Evolutionary conservation across 2,888 invertebrate species (phyloP), one percentile per base, ranked within the genome.

Genomic region (Cabera pusaria): DNA sequence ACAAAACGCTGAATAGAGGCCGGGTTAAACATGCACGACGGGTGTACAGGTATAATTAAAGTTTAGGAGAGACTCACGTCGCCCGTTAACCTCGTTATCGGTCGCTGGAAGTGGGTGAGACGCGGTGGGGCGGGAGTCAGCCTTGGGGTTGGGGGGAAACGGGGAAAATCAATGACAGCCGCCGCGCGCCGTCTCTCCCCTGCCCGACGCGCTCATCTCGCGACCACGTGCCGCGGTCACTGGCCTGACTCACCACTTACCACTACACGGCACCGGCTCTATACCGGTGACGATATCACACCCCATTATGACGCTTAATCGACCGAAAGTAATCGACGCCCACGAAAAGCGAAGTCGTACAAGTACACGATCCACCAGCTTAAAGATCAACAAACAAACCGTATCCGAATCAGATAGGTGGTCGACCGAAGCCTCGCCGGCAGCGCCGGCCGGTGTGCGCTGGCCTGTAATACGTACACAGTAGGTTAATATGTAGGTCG

Each of bases 81-180:
- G 88, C 88, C 86, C 86, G 87, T 88, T 88, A 88, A 88, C 88
- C 88, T 88, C 87, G 88, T 88, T 88, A 88, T 88, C 87, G 86
- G 86, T 86, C 84, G 86, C 82, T 86, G 82, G 86, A 86, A 86
- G 86, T 86, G 87, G 87, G 87, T 86, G 86, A 86, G 86, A 86
- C 86, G 86, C 80, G 82, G 83, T 67, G 80, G 79, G 78, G 75
- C 64, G 74, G 74, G 77, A 69, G 69, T 63, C 68, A 66, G 66
- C 71, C 66, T 67, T 65, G 76, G 72, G 76, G 70, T 55, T 44
- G 71, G 74, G 75, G 78, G 78, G 77, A 65, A 72, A 74, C 75
- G 78, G 78, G 85, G 87, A 86, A 88, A 87, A 88, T 88, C 88
- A 87, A 88, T 88, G 88, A 86, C 87, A 87, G 86, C 84, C 86